These are phyloP conservation scores for Fukomys damarensis DNA, from an alignment of 2,113 vertebrate genomes.

Conservation along the genomic window DNA sequence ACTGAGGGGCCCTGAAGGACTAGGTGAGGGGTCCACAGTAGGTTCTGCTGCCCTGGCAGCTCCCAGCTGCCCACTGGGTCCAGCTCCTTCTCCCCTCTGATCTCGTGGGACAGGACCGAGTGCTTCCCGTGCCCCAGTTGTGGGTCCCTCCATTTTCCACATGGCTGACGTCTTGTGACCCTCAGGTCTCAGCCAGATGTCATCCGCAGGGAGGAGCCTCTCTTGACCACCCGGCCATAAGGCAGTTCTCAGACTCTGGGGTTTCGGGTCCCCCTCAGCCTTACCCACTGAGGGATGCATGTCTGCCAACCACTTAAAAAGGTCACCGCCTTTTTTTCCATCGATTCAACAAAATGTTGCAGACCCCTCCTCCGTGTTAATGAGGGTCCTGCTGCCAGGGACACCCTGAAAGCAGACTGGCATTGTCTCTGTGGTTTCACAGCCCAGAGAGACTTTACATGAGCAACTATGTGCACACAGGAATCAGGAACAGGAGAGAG, in stretches of 20 bases:
- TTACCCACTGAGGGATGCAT: rapidly evolving
- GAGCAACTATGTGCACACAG: background rate
- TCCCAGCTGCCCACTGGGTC: background rate
- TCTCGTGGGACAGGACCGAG: background rate
- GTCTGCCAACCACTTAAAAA: background rate
- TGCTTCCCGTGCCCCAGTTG: too few relatives aligned
- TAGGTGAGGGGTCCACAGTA: too few relatives aligned
- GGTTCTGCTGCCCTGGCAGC: background rate
- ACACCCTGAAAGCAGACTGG: background rate
- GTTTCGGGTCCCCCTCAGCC: background rate
- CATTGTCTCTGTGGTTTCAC: rapidly evolving
- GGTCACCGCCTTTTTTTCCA: background rate
- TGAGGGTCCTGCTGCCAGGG: background rate
- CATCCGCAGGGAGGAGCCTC: background rate
- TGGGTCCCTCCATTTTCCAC: background rate
- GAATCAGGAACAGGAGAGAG: background rate
- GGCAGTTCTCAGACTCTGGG: background rate
- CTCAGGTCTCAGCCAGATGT: background rate
- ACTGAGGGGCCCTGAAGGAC: background rate
- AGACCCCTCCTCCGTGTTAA: background rate
- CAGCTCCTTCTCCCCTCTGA: too few relatives aligned
- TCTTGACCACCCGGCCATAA: too few relatives aligned
- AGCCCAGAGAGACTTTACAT: background rate
- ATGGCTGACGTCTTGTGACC: background rate
- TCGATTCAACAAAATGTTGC: background rate